Base-by-base conservation (phyloP, 2,797 vertebrate species). In the Salarias fasciatus region DNA sequence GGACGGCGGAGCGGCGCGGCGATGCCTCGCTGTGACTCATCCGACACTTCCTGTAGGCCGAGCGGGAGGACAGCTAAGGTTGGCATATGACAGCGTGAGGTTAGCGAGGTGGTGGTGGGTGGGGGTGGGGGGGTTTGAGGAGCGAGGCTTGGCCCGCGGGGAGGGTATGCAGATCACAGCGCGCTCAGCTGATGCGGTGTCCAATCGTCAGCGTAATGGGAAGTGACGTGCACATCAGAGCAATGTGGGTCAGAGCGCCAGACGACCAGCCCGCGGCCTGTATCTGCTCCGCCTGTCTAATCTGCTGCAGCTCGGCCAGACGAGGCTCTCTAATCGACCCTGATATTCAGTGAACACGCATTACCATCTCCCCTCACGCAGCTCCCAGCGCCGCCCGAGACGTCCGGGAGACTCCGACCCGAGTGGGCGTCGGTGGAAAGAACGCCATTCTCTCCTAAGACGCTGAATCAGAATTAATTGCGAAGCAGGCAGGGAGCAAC, bases 341-440 rank as follows among this genome's bases (percentile, higher is more conserved):
- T 92, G 92, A 95, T 95, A 94, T 92, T 94, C 92, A 95, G 55
- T 95, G 94, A 96, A 87, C 93, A 93, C 90, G 72, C 86, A 89
- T 92, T 91, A 88, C 57, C 80, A 72, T 83, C 81, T 82, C 75
- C 71, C 71, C 80, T 72, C 79, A 52, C 46, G 53, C 84, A 74
- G 62, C 53, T 33, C 5, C 30, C 5, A 4, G 8, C 30, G 5
- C 30, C 30, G 5, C 4, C 30, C 30, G 44, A 59, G 62, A 51
- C 31, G n/a, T 52, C 55, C 28, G 47, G 35, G 43, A 55, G 24
- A 11, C 33, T 33, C n/a, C n/a, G n/a, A n/a, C n/a, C n/a, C n/a
- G n/a, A n/a, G n/a, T n/a, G n/a, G n/a, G n/a, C 18, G 56, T 18
- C 53, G 56, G 40, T n/a, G n/a, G n/a, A n/a, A n/a, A n/a, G n/a